Percentiles rank a stretch among this genome's conserved stretches.
These are phyloP conservation scores for Epizoanthus stellaris DNA, from an alignment of 92 coral and sea anemone species.

Conservation along the genomic window DNA sequence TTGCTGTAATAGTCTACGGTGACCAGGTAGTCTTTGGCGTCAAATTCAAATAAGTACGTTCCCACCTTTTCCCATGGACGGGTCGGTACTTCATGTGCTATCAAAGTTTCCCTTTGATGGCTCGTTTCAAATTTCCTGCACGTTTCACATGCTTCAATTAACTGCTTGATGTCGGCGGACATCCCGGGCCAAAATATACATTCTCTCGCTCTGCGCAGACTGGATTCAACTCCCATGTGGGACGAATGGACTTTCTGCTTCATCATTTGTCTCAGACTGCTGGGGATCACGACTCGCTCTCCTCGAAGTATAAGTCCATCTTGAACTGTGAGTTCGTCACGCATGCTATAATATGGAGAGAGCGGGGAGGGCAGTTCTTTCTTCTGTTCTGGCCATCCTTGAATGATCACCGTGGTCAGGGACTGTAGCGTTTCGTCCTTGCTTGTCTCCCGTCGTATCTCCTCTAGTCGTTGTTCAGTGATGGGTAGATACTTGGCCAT, in stretches of 20 bases:
- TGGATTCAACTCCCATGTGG: slow-evolving; percentile 49
- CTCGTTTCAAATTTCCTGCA: slow-evolving; percentile 44
- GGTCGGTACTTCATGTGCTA: slow-evolving; percentile 22
- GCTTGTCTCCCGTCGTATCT: slow-evolving; percentile 50
- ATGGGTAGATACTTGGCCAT: slow-evolving; percentile 53
- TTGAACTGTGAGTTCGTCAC: slow-evolving; percentile 51
- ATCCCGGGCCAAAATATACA: slow-evolving; percentile 65
- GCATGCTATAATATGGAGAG: slow-evolving; percentile 51
- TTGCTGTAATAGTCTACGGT: slow-evolving; percentile 48
- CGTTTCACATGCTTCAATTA: slow-evolving; percentile 55
- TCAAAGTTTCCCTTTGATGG: slow-evolving; percentile 56
- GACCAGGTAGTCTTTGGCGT: slow-evolving; percentile 23
- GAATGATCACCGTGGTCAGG: slow-evolving; percentile 41
- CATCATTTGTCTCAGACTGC: slow-evolving; percentile 37
- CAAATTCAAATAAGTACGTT: slow-evolving; percentile 24
- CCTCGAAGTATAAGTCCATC: slow-evolving; percentile 57
- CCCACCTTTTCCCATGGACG: slow-evolving; percentile 51
- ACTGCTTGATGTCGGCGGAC: slow-evolving; percentile 52
- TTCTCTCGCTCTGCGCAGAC: slow-evolving; percentile 60
- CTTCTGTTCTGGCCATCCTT: slow-evolving; percentile 60
- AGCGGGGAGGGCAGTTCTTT: slow-evolving; percentile 19
- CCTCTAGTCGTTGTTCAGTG: slow-evolving; percentile 42
- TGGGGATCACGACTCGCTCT: slow-evolving; percentile 55
- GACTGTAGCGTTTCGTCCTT: slow-evolving; percentile 55
- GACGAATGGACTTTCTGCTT: slow-evolving; percentile 39